A percentile compares a stretch with the other conserved stretches of the same genome.
Evolutionary conservation across 2,888 invertebrate genomes (phyloP).

Genomic region (Homarus gammarus): DNA sequence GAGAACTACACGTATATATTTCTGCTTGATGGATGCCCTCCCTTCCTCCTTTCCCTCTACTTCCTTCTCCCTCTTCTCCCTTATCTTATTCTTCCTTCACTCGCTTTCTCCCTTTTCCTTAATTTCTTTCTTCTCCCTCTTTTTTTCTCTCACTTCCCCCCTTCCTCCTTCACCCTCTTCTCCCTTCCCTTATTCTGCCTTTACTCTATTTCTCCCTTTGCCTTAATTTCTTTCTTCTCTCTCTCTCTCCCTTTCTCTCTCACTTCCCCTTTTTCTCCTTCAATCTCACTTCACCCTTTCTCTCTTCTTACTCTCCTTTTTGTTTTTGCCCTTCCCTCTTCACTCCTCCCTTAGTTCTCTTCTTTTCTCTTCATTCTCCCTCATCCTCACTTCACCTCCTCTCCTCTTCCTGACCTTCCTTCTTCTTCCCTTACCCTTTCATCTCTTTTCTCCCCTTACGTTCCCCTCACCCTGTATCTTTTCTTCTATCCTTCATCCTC

Average conservation of each 20-base stretch:
- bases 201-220: neutral
- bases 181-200: neutral
- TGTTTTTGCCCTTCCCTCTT: no score
- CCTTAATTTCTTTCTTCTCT: neutral
- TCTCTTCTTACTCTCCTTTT: no score
- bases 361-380: no score
- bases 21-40: neutral
- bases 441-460: no score
- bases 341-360: no score
- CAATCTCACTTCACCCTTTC: no score
- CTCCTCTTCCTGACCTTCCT: no score
- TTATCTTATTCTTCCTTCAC: neutral
- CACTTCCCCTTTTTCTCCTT: neutral
- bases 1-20: neutral
- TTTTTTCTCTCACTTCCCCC: neutral
- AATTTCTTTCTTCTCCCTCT: neutral
- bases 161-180: neutral
- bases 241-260: neutral
- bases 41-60: constrained; percentile 1
- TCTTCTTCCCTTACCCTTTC: no score
- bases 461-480: no score
- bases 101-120: neutral
- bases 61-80: neutral
- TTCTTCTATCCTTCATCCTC: neutral
- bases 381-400: no score